Percentiles rank a stretch among this genome's conserved stretches.
These are phyloP conservation scores for Ia io DNA, from an alignment of 2,113 vertebrate genomes.

Conservation along the genomic window DNA sequence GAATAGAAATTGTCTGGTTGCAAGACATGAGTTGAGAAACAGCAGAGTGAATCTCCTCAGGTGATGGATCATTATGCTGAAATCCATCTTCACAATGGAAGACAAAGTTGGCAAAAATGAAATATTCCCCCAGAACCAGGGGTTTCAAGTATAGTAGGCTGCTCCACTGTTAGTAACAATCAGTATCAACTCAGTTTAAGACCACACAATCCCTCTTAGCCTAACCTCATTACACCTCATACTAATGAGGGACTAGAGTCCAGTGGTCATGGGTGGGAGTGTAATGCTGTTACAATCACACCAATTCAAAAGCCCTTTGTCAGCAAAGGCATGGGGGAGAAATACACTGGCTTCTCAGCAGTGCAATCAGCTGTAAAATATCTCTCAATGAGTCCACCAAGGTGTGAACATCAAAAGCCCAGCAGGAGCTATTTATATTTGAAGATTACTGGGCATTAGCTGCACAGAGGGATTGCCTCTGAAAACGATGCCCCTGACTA, in stretches of 20 bases:
- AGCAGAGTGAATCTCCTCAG: constrained; percentile 56
- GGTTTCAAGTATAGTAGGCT: not conserved
- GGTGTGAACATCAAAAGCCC: constrained; percentile 43
- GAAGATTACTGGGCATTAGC: constrained; percentile 17
- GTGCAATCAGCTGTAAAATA: not conserved
- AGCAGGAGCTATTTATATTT: constrained; percentile 10
- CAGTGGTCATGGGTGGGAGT: not conserved
- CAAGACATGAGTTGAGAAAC: constrained; percentile 27
- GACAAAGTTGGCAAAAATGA: constrained; percentile 43
- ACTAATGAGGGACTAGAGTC: constrained; percentile 48
- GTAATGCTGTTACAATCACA: constrained; percentile 19
- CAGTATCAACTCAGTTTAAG: constrained; percentile 66
- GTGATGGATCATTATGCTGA: constrained; percentile 49
- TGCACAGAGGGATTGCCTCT: not conserved
- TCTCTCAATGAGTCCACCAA: not conserved
- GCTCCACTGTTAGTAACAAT: constrained; percentile 52
- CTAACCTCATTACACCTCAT: constrained; percentile 68
- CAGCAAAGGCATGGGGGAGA: constrained; percentile 20
- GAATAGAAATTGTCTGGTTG: constrained; percentile 53
- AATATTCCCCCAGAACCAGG: constrained; percentile 35
- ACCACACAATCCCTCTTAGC: constrained; percentile 65
- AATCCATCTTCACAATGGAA: constrained; percentile 54
- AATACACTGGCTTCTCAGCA: not conserved
- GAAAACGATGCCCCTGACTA: not conserved
- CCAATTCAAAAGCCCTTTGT: constrained; percentile 10